Evolutionary conservation across 2,113 vertebrate genomes (phyloP), one percentile per base, ranked within the genome.

Genomic region (Grantiella picta): DNA sequence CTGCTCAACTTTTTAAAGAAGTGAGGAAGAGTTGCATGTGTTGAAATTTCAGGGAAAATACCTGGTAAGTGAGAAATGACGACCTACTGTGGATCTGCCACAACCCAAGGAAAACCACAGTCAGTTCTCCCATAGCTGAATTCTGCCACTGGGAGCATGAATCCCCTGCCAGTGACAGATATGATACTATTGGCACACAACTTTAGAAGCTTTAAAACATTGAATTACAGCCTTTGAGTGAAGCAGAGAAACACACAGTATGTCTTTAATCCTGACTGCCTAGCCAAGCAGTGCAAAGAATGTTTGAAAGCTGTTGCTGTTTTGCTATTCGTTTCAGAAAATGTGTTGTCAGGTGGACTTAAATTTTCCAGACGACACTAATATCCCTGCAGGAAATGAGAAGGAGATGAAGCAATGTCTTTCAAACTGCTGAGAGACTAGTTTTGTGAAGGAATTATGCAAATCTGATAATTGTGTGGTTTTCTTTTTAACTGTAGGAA

Each of bases 291-390:
- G 12, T 9, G 2, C 42, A 49, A 68, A 75, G 65, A 81, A 6
- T 57, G 35, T 78, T 78, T 94, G 50, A 71, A 91, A 87, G 57
- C 57, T 78, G 64, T 61, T 91, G 57, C 80, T 56, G 12, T 10
- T 61, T 78, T 92, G 44, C 70, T 85, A 12, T 64, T 79, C 40
- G 65, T 77, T 93, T 78, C 78, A 83, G 49, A 81, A 56, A 90
- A 64, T 89, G 66, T 90, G 25, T 68, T 86, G 52, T 96, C 66
- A 87, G 56, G 78, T 84, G 77, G 73, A 89, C 40, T 78, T 68
- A 20, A 65, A 72, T 81, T 92, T 97, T 89, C 89, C 95, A 86
- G 79, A 68, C 86, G 78, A 90, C 35, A 31, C 4, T 53, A 50
- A 83, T 59, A 81, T 69, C 47, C 69, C 36, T 83, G 69, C 49